Percentiles rank a stretch among this genome's conserved stretches.
Evolutionary conservation across 2,888 invertebrate species (phyloP).

Genomic region (Platycheirus albimanus): DNA sequence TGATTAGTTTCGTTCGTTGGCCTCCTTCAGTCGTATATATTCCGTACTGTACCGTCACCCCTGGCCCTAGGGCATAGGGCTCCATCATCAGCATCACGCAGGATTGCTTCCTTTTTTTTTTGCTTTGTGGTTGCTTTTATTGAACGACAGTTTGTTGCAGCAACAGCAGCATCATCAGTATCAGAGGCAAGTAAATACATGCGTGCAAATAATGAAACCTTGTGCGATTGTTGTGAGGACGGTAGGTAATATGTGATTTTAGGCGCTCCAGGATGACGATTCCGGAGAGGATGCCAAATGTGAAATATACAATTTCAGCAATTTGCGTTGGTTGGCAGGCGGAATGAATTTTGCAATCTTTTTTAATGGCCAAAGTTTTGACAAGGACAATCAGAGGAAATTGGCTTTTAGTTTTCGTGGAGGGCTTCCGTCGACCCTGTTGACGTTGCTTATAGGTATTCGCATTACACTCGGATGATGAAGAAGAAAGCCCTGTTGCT

Average conservation of each 20-base stretch:
- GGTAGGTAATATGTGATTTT: constrained; percentile 33
- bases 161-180: constrained; percentile 47
- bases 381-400: constrained; percentile 75
- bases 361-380: constrained; percentile 74
- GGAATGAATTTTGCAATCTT: constrained; percentile 74
- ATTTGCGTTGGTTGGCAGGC: constrained; percentile 73
- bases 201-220: constrained; percentile 68
- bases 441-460: constrained; percentile 36
- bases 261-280: constrained; percentile 59
- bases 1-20: constrained; percentile 72
- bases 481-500: constrained; percentile 7
- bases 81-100: constrained; percentile 17
- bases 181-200: constrained; percentile 28
- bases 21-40: constrained; percentile 20
- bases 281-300: constrained; percentile 58
- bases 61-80: constrained; percentile 35
- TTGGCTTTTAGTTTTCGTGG: constrained; percentile 72
- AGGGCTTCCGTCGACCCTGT: constrained; percentile 73
- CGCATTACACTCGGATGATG: too few relatives aligned
- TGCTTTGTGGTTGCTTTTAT: constrained; percentile 2
- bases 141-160: constrained; percentile 55
- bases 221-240: constrained; percentile 32
- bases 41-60: constrained; percentile 49
- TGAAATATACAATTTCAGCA: constrained; percentile 65
- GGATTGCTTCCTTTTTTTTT: constrained; percentile 28